Base-by-base conservation (phyloP, 2,113 vertebrate genomes). In the Elephas maximus region DNA sequence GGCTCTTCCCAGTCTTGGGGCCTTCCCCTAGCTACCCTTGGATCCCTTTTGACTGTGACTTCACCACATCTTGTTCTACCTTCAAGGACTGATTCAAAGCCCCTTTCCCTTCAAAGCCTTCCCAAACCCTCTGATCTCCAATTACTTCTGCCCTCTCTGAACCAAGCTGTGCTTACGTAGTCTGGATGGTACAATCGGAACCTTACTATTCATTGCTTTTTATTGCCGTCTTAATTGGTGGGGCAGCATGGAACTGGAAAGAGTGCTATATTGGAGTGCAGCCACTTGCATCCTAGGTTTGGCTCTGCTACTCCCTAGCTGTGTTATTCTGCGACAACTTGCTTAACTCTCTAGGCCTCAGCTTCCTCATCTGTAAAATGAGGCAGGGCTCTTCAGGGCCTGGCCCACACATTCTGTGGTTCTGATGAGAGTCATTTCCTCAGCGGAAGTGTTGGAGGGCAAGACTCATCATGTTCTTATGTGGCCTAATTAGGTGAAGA, bases 51-150 rank as follows among this genome's bases (percentile, higher is more conserved):
- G 30, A 65, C 90, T 88, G 51, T 57, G 57, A 88, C 62, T 14
- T 62, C 24, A 82, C 44, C 28, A 60, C 26, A 78, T 37, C 26
- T 88, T 86, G 79, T 44, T 51, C 88, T 28, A 53, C 21, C 26
- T 92, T 76, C 63, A 80, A 93, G 37, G 4, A 57, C 57, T 45
- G 91, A 71, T 65, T 95, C 53, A 91, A 79, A 92, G 71, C 63
- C 88, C 48, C 83, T 37, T 41, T 87, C 60, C 20, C 21, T n/a
- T 79, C 76, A 93, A 86, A 84, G 18, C 23, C 28, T 82, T 87
- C 20, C 60, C 41, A 41, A 60, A 77, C 21, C 17, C 37, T 88
- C 91, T 93, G 45, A 77, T 85, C 74, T 81, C 37, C 60, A 51
- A 23, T 94, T 30, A 74, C 18, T 51, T 86, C 87, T 96, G 76